Percentiles rank a stretch among this genome's conserved stretches.
phyloP scores from a whole-genome alignment of 2,113 vertebrate species.

The Ciconia maguari region DNA sequence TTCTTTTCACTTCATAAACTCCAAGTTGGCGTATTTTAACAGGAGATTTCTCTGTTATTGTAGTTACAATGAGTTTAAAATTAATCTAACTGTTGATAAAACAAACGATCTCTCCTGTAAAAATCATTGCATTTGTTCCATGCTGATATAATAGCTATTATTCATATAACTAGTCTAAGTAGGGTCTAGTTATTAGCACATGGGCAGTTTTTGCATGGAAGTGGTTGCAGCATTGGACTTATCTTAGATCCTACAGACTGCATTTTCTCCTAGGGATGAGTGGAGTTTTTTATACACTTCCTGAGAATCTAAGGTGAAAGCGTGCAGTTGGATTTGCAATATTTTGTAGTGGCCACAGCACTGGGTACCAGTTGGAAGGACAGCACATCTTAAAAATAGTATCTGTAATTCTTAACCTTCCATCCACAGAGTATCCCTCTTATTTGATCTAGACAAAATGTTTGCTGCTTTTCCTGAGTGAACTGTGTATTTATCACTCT shows the following conservation, averaged over 20 bases:
- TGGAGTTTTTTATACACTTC: neutral
- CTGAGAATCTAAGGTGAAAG: neutral
- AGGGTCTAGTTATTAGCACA: neutral
- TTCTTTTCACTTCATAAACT: constrained; percentile 12
- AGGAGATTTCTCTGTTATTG: neutral
- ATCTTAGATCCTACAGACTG: neutral
- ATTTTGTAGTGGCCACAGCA: neutral
- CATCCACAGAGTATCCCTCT: neutral
- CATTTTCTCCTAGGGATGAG: neutral
- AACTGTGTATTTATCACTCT: neutral
- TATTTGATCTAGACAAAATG: neutral
- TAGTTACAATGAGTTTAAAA: neutral
- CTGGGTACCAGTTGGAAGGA: neutral
- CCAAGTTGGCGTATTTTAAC: neutral
- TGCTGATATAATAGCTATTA: neutral
- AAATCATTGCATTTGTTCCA: neutral
- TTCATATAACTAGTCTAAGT: neutral
- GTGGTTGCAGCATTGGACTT: neutral
- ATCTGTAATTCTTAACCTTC: neutral
- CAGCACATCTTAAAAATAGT: neutral
- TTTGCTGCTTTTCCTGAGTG: neutral
- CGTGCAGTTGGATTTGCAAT: neutral
- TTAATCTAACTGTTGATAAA: neutral
- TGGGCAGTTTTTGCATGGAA: neutral
- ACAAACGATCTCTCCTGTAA: neutral